A percentile compares a stretch with the other conserved stretches of the same genome.
phyloP scores from a whole-genome alignment of 1,140 invertebrate genomes.

The Telenomus remus region DNA sequence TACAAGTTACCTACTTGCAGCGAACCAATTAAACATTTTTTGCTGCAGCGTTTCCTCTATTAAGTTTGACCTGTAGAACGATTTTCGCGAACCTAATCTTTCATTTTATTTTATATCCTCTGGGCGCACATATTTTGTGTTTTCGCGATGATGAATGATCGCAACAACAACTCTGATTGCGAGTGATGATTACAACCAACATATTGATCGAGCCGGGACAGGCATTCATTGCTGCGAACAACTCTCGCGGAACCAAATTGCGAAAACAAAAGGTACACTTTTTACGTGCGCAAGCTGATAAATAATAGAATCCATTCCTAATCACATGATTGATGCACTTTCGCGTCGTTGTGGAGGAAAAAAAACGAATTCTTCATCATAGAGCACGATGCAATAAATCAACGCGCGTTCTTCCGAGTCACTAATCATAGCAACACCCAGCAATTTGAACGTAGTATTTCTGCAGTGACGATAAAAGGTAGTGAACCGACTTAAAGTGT shows the following conservation, averaged over 20 bases:
- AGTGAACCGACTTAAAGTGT: neutral
- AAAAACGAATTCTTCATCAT: conserved; percentile 25
- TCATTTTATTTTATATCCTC: conserved; percentile 18
- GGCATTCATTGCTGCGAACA: conserved; percentile 21
- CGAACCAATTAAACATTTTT: too few relatives aligned
- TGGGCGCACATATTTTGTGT: conserved; percentile 3
- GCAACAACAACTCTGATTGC: conserved; percentile 16
- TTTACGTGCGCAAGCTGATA: conserved; percentile 14
- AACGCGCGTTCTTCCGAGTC: conserved; percentile 34
- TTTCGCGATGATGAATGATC: conserved; percentile 31
- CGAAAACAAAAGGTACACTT: conserved; percentile 32
- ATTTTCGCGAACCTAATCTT: conserved; percentile 9
- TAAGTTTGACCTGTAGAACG: too few relatives aligned
- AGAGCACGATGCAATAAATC: conserved; percentile 33
- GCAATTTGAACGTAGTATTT: conserved; percentile 40
- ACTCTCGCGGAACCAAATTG: conserved; percentile 3
- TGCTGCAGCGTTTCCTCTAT: too few relatives aligned
- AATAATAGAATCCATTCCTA: conserved; percentile 42
- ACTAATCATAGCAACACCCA: conserved; percentile 45
- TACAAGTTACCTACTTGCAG: too few relatives aligned
- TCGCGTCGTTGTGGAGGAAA: conserved; percentile 15
- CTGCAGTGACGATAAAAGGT: conserved; percentile 36
- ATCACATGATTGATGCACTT: conserved; percentile 43
- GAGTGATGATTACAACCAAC: conserved; percentile 25
- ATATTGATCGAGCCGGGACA: conserved; percentile 15